Percentiles rank a stretch among this genome's conserved stretches.
Conservation (phyloP, 2,113 vertebrate species). For the Microcebus ravelobensis region DNA sequence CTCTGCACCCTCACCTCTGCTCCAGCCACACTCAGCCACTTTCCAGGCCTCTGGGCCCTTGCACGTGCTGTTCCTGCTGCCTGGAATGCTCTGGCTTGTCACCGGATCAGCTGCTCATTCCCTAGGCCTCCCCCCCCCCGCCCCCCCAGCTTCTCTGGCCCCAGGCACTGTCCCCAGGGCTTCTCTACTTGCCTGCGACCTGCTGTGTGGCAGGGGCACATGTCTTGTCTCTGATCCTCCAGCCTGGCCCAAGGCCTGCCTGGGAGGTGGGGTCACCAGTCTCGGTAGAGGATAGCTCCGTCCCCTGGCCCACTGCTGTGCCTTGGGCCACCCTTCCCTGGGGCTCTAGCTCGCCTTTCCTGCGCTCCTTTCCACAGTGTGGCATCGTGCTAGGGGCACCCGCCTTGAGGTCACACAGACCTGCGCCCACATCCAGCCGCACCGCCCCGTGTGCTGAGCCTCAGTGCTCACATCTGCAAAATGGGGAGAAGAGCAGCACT, state of each 20-base stretch:
- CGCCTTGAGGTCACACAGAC: not conserved
- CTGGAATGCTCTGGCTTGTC: not conserved
- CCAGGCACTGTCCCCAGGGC: not conserved
- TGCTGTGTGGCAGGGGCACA: not conserved
- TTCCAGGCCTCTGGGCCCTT: not conserved
- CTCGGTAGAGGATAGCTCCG: not conserved
- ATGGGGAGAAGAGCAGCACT: not conserved
- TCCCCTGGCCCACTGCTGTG: not conserved
- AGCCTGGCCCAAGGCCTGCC: not conserved
- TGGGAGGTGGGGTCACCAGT: too few species aligned
- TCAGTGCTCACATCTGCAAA: not conserved
- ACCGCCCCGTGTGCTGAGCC: rapidly evolving
- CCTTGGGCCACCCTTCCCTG: not conserved
- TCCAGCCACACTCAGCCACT: not conserved
- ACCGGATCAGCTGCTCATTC: not conserved
- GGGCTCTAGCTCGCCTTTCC: not conserved
- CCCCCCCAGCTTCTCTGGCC: not conserved
- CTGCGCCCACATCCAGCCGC: not conserved
- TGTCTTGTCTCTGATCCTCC: not conserved
- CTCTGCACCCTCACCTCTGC: not conserved
- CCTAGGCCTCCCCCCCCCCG: not conserved
- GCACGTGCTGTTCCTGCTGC: not conserved
- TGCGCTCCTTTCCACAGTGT: rapidly evolving
- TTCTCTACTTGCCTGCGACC: not conserved
- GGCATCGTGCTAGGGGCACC: not conserved